A percentile compares a stretch with the other conserved stretches of the same genome.
Evolutionary conservation across 92 coral and sea anemone species (phyloP).

Genomic region (Paramuricea clavata): DNA sequence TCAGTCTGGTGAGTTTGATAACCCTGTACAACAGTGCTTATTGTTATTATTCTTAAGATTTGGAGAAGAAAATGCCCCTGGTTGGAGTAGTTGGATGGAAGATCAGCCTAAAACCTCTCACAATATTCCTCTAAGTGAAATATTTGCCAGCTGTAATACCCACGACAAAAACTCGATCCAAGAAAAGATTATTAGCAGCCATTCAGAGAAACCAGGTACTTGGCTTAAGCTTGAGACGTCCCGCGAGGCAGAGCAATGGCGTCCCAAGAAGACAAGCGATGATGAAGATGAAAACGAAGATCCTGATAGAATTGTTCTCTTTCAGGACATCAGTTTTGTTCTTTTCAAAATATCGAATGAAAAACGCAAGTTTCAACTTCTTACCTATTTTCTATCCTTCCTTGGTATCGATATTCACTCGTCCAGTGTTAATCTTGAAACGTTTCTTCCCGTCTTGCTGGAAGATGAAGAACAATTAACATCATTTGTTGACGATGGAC

Average conservation of each 20-base stretch:
- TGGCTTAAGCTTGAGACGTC: constrained; percentile 84
- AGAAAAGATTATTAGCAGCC: constrained; percentile 66
- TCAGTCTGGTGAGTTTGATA: too few species aligned
- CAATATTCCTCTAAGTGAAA: not conserved
- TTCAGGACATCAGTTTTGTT: constrained; percentile 83
- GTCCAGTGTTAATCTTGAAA: not conserved
- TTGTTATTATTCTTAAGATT: constrained; percentile 65
- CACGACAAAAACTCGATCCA: not conserved
- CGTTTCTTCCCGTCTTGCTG: not conserved
- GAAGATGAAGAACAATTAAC: constrained; percentile 24
- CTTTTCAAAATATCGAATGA: constrained; percentile 75
- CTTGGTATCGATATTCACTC: constrained; percentile 61
- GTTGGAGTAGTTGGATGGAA: constrained; percentile 90
- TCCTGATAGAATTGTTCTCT: constrained; percentile 93
- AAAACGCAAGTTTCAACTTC: constrained; percentile 73
- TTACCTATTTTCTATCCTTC: constrained; percentile 74
- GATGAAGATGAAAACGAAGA: constrained; percentile 69
- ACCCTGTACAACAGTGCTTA: too few species aligned
- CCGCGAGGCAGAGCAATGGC: constrained; percentile 84
- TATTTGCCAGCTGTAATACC: constrained; percentile 2
- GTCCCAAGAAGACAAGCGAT: constrained; percentile 76
- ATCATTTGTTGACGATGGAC: not conserved
- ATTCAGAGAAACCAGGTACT: constrained; percentile 69
- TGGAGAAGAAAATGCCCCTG: constrained; percentile 90
- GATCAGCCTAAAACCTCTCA: not conserved